A percentile compares a stretch with the other conserved stretches of the same genome.
Conservation (phyloP, 2,113 vertebrate species). For the Brachionichthys hirsutus region DNA sequence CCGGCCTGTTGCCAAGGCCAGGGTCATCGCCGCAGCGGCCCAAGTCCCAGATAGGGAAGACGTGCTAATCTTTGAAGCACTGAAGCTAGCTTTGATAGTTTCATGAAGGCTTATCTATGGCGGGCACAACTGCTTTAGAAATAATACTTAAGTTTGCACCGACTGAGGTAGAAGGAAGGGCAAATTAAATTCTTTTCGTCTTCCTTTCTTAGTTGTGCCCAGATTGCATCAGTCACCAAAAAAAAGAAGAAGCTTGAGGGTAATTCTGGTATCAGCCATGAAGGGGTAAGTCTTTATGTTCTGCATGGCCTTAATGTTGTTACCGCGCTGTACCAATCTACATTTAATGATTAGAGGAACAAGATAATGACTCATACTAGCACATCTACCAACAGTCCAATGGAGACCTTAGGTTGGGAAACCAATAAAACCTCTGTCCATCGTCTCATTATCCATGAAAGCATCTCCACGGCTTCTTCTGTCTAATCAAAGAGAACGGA, state of each 20-base stretch:
- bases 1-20: constrained; percentile 67
- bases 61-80: constrained; percentile 68
- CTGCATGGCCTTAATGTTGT: neutral
- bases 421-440: constrained; percentile 75
- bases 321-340: constrained; percentile 9
- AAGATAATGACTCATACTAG: constrained; percentile 34
- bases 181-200: constrained; percentile 74
- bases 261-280: constrained; percentile 36
- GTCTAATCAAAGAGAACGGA: constrained; percentile 71
- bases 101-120: constrained; percentile 69
- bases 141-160: constrained; percentile 64
- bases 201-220: constrained; percentile 61
- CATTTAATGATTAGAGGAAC: constrained; percentile 39
- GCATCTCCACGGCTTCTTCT: constrained; percentile 61
- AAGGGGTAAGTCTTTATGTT: constrained; percentile 38
- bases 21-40: constrained; percentile 57
- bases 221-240: constrained; percentile 61
- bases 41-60: constrained; percentile 43
- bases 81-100: constrained; percentile 71
- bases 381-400: constrained; percentile 63
- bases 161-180: constrained; percentile 65
- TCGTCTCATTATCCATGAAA: constrained; percentile 78
- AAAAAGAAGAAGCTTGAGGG: constrained; percentile 29
- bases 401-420: constrained; percentile 72
- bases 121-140: constrained; percentile 67